Evolutionary conservation across 2,888 invertebrate genomes (phyloP).

Genomic region (Asteroscopus sphinx): DNA sequence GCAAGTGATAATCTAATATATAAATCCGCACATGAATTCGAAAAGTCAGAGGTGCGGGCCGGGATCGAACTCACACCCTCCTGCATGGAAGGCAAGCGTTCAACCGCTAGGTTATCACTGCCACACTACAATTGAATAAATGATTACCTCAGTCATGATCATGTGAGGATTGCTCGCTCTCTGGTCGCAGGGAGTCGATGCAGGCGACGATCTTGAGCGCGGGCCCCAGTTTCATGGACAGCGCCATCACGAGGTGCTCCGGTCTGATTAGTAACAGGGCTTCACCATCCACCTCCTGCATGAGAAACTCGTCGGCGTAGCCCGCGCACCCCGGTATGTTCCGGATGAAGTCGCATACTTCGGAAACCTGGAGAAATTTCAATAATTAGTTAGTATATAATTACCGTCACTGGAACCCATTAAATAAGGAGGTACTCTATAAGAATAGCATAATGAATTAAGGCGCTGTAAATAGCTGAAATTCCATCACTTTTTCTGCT

Average conservation of each 20-base stretch:
- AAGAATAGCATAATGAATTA: too few species aligned
- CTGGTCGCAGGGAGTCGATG: constrained; percentile 95
- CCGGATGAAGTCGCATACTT: constrained; percentile 97
- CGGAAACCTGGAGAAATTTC: constrained; percentile 91
- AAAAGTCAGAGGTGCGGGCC: too few species aligned
- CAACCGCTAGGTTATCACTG: too few species aligned
- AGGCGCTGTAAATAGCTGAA: too few species aligned
- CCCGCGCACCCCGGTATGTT: constrained; percentile 96
- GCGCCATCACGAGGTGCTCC: constrained; percentile 97
- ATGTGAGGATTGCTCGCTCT: constrained; percentile 79
- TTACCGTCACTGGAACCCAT: too few species aligned
- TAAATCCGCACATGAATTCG: too few species aligned
- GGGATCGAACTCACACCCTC: too few species aligned
- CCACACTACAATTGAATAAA: too few species aligned
- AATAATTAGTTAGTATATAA: background rate
- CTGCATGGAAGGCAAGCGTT: too few species aligned
- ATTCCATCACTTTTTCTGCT: too few species aligned
- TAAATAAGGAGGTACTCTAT: too few species aligned
- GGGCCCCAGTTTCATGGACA: constrained; percentile 98
- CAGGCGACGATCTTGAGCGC: constrained; percentile 98
- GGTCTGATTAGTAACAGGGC: constrained; percentile 97
- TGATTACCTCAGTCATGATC: constrained; percentile 78
- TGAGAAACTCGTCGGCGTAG: constrained; percentile 98
- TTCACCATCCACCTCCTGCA: constrained; percentile 99
- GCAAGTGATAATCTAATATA: too few species aligned